Percentiles rank a stretch among this genome's conserved stretches.
Conservation (phyloP, 2,888 invertebrate species). For the Bugulina stolonifera region DNA sequence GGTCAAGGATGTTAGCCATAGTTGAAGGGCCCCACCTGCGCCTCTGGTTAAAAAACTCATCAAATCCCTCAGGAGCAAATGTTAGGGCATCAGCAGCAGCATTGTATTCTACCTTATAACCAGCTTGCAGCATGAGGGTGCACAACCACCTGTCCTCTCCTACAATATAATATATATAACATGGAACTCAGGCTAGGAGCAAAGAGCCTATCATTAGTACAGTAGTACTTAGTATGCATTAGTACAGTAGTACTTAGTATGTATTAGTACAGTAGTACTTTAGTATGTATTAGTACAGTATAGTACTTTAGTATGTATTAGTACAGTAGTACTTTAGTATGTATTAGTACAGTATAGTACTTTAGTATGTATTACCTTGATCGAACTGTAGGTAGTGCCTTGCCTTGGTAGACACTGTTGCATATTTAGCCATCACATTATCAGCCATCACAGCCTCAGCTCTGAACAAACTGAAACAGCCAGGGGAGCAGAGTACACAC, state of each 20-base stretch:
- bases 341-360: too few species aligned
- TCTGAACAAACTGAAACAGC: conserved; percentile 93
- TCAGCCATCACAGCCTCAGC: conserved; percentile 98
- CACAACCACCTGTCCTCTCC: conserved; percentile 52
- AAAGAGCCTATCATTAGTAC: too few species aligned
- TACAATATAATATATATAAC: too few species aligned
- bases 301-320: too few species aligned
- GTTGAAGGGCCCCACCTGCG: conserved; percentile 50
- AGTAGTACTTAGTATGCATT: too few species aligned
- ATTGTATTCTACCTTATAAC: conserved; percentile 48
- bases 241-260: too few species aligned
- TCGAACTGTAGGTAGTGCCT: conserved; percentile 96
- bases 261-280: too few species aligned
- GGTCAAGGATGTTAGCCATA: conserved; percentile 49
- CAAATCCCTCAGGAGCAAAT: conserved; percentile 48
- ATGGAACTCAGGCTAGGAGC: too few species aligned
- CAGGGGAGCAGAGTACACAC: conserved; percentile 97
- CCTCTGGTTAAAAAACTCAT: conserved; percentile 51
- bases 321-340: too few species aligned
- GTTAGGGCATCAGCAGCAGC: conserved; percentile 49
- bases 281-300: too few species aligned
- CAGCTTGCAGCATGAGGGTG: conserved; percentile 47
- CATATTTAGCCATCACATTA: conserved; percentile 95
- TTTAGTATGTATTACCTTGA: too few species aligned
- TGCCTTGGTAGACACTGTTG: conserved; percentile 82